Base-by-base conservation (phyloP, 2,888 invertebrate genomes). In the Caenorhabditis sp. region DNA sequence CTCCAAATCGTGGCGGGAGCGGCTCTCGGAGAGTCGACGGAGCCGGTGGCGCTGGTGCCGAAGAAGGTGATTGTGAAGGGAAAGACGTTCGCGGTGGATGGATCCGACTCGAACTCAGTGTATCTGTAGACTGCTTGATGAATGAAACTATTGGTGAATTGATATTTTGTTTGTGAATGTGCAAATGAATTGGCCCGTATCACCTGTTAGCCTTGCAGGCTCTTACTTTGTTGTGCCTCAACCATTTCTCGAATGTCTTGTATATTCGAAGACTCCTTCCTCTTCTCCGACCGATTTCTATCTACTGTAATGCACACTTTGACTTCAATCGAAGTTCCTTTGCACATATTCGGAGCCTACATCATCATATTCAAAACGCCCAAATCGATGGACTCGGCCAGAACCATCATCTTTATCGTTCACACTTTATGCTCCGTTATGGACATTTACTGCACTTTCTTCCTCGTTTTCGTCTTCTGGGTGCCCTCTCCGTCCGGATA, bases 331-430 rank as follows among this genome's bases (percentile, higher is more conserved):
- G 62, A 62, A 20, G 27, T 62, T 2, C 62, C 62, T 1, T 20
- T 62, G 2, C 62, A 50, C 8, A 7, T 41, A 7, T 50, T 62
- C 37, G 62, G 62, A 1, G 62, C 30, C 20, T 62, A 50, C 30
- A n/a, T 62, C 17, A 62, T 62, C 22, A 30, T 48, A 22, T 39
- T 13, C 9, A 50, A 62, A n/a, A 62, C 62, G 7, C 62, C 62
- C 4, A 32, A 24, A 11, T 17, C 30, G 4, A 62, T 62, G 62
- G 15, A 20, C 13, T 41, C 62, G 13, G 62, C 50, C 20, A 50
- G 50, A 15, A 30, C 37, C 48, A 50, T 39, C 35, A 62, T 62
- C 35, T 37, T 62, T 13, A 50, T 41, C 20, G 22, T 62, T 13
- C 62, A 62, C 30, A 13, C 30, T 8, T 13, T 17, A 2, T 50